Base-by-base conservation (phyloP, 1,140 invertebrate genomes). In the Procambarus virginalis region DNA sequence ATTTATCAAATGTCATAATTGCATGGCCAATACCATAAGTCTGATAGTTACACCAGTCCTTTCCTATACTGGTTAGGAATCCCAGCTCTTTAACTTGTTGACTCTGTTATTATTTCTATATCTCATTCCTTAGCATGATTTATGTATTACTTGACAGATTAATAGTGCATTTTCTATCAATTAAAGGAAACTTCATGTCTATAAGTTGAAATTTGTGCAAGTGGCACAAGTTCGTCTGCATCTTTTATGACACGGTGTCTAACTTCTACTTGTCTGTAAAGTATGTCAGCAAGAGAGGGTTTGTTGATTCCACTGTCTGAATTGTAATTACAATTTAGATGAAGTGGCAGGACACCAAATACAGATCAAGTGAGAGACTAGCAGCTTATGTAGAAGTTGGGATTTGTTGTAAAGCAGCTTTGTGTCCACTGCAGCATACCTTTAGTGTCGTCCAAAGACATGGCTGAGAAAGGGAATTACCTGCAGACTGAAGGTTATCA, bases 361-460 rank as follows among this genome's bases (percentile, higher is more conserved):
- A 68, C 17, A 20, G 64, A 68, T 68, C 64, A 4, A 68, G 17
- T 68, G 64, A 17, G 17, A 68, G 10, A 14, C 10, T 68, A 68
- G 64, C 64, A 68, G 64, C 64, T 68, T 68, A 68, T 68, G 64
- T 68, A 68, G 64, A 68, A 68, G 64, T 68, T 68, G 64, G 64
- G 64, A 68, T 68, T 68, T 68, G 64, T 68, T 68, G 64, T 68
- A 68, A 68, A 68, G 64, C 64, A 68, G 64, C 64, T 68, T 68
- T 68, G 64, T 68, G 64, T 68, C 64, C 64, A 68, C 64, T 68
- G 64, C 64, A 68, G 20, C 64, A 20, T 68, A 68, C 64, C 64
- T 68, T 68, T 68, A 68, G 64, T 68, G 64, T 68, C 64, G 64
- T 68, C 64, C 64, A 68, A 68, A 68, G 64, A 17, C 64, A 68